Evolutionary conservation across 2,888 invertebrate species (phyloP).

Genomic region (Dexiosoma caninum): DNA sequence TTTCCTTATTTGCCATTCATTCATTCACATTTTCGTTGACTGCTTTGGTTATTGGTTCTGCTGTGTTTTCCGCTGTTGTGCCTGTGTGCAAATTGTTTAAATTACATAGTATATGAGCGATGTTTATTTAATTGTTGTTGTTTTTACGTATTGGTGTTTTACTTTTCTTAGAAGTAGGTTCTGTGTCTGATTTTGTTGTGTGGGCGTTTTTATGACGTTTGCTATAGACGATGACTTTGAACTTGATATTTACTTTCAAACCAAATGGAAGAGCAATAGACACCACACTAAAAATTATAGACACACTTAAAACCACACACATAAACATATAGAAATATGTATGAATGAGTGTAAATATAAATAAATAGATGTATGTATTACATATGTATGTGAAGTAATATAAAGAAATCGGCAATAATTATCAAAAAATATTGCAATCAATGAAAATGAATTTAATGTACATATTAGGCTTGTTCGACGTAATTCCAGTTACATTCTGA

Average conservation of each 20-base stretch:
- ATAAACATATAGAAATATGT: no score
- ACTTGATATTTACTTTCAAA: conserved; percentile 61
- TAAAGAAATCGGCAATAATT: no score
- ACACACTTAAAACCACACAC: background rate
- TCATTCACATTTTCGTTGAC: conserved; percentile 36
- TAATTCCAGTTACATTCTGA: no score
- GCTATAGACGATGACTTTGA: conserved; percentile 63
- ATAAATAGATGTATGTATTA: no score
- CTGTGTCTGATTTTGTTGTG: conserved; percentile 49
- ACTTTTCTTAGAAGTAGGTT: conserved; percentile 43
- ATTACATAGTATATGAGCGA: background rate
- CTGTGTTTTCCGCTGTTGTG: conserved; percentile 3
- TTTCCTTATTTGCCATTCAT: conserved; percentile 51
- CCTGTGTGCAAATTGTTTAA: conserved; percentile 2
- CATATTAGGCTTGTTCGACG: no score
- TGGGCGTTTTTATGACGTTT: conserved; percentile 57
- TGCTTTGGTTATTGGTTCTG: conserved; percentile 6
- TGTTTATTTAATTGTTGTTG: conserved; percentile 5
- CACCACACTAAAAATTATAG: background rate
- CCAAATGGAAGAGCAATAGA: conserved; percentile 18
- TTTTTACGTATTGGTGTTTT: conserved; percentile 1
- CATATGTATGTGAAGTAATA: no score
- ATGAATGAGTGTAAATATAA: no score
- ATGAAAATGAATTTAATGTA: no score
- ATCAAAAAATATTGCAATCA: no score